phyloP scores from a whole-genome alignment of 2,888 invertebrate species.

The Cephus runcator region DNA sequence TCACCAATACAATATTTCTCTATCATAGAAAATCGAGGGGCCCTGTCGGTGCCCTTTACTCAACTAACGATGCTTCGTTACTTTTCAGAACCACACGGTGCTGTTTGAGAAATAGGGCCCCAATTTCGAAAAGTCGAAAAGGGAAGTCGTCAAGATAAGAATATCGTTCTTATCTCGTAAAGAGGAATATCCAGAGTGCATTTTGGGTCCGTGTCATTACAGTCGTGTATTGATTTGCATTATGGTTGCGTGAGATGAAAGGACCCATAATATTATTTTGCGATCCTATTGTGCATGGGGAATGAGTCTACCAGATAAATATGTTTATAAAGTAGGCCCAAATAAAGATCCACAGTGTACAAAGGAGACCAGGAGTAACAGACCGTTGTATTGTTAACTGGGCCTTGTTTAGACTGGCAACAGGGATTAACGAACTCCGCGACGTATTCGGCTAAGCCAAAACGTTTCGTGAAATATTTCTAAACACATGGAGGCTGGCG shows the following conservation, averaged over 20 bases:
- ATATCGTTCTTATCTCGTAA: background rate
- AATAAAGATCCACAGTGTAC: background rate
- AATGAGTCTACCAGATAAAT: background rate
- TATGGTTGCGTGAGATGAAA: background rate
- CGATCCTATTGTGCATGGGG: background rate
- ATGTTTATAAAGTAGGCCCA: background rate
- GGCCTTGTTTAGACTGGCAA: slow-evolving; percentile 58
- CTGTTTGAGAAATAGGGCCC: background rate
- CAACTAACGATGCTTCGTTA: background rate
- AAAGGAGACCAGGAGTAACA: background rate
- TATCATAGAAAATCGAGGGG: background rate
- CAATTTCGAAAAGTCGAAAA: background rate
- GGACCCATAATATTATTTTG: background rate
- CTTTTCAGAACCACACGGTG: background rate
- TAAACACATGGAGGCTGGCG: slow-evolving; percentile 48
- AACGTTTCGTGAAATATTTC: slow-evolving; percentile 58
- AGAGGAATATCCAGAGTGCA: background rate
- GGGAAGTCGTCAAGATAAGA: background rate
- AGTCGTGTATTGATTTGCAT: background rate
- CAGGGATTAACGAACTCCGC: slow-evolving; percentile 56
- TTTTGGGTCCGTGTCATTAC: background rate
- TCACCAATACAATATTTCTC: slow-evolving; percentile 9
- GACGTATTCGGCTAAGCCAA: slow-evolving; percentile 39
- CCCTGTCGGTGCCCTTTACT: background rate
- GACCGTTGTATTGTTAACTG: background rate